Evolutionary conservation across 2,797 vertebrate genomes (phyloP).

Genomic region (Lophotriccus pileatus): DNA sequence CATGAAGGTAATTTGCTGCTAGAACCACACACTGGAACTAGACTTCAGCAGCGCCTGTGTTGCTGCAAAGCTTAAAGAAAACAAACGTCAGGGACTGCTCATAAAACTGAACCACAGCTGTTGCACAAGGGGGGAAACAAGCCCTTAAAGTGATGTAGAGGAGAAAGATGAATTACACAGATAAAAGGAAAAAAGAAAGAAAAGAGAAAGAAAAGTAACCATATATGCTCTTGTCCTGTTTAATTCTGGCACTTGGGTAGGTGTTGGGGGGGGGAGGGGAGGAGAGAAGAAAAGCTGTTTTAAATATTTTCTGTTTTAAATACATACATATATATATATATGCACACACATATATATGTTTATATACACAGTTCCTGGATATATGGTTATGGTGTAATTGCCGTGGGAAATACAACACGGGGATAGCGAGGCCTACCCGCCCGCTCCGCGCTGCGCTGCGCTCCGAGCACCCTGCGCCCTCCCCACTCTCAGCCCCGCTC

Average conservation of each 20-base stretch:
- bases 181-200: too few species aligned
- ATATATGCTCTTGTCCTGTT: neutral
- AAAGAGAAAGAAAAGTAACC: neutral
- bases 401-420: accelerated
- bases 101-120: neutral
- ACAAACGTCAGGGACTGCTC: neutral
- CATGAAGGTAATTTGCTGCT: neutral
- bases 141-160: neutral
- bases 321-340: accelerated
- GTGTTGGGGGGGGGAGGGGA: accelerated
- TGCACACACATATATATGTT: too few species aligned
- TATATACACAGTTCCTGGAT: accelerated
- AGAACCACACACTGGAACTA: neutral
- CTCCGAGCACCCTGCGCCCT: too few species aligned
- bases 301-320: neutral
- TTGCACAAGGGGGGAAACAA: neutral
- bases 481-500: too few species aligned
- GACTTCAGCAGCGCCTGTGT: neutral
- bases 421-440: neutral
- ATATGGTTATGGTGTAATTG: accelerated
- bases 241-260: neutral
- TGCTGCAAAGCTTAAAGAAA: neutral
- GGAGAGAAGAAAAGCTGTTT: neutral
- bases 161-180: accelerated
- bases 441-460: too few species aligned